Base-by-base conservation (phyloP, 2,797 vertebrate species). In the Rhinella marina region DNA sequence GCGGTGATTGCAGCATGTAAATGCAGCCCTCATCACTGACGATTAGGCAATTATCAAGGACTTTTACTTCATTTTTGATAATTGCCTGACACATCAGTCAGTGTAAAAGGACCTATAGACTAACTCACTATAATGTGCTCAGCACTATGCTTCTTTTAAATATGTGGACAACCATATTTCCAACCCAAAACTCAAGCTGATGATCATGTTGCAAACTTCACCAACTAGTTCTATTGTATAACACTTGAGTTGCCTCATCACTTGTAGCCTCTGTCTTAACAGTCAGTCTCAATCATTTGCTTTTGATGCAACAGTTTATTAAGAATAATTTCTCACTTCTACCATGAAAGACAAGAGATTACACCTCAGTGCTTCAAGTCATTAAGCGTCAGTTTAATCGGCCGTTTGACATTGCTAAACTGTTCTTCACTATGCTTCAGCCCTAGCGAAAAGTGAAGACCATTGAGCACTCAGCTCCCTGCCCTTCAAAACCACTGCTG, bases 401-500 rank as follows among this genome's bases (percentile, higher is more conserved):
- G 85, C 88, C 85, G 32, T 89, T 89, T 89, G 88, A 89, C 85
- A 86, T 89, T 89, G 80, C 85, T 89, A 86, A 86, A 89, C 88
- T 86, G 85, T 89, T 86, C 73, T 89, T 79, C 75, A 84, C 85
- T 89, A 84, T 80, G 32, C 88, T 86, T 89, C 84, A 83, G 27
- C 83, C 73, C 78, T 76, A 78, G 82, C 72, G 85, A 83, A 81
- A 89, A 79, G 88, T 48, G 54, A 80, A 72, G 73, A 86, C 88
- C 80, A 86, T 89, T 89, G 88, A 82, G 66, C 85, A 61, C 80
- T 77, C 75, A 84, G 54, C 82, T 86, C 68, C 57, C 85, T 89
- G 84, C 87, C 87, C 82, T 88, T 88, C 87, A 88, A 72, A 88
- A 84, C 62, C 81, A 88, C 81, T 84, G 73, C 82, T 82, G 80